Percentiles rank a stretch among this genome's conserved stretches.
Conservation (phyloP, 2,888 invertebrate genomes). For the Idaea aversata region DNA sequence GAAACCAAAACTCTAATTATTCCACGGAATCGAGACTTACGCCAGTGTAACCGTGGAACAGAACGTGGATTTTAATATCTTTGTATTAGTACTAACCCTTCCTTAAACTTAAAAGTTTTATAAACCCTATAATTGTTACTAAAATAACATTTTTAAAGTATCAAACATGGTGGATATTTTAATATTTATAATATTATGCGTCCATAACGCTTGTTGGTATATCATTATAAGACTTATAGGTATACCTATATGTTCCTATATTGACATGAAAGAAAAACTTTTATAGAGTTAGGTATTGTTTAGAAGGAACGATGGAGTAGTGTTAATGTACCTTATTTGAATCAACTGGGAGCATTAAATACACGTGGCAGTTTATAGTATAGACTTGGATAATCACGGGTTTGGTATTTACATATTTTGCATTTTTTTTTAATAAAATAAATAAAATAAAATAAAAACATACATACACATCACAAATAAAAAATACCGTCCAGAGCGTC, state of each 20-base stretch:
- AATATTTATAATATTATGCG: constrained; percentile 36
- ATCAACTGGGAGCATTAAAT: no score
- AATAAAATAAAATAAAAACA: no score
- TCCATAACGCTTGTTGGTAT: background rate
- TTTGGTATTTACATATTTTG: no score
- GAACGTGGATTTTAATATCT: constrained; percentile 1
- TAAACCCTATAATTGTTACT: constrained; percentile 45
- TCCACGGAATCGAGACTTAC: constrained; percentile 4
- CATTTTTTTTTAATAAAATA: no score
- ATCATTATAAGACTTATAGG: background rate
- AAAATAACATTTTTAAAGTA: constrained; percentile 48
- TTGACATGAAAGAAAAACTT: background rate
- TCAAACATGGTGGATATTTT: constrained; percentile 56
- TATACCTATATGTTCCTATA: background rate
- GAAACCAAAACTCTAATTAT: no score
- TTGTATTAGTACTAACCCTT: background rate
- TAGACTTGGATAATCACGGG: no score
- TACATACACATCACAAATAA: no score
- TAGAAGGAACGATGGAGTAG: background rate
- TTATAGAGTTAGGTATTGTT: background rate
- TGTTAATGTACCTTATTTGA: no score
- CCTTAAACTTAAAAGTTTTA: constrained; percentile 30
- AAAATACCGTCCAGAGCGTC: no score
- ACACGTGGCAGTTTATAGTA: no score
- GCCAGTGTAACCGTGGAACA: constrained; percentile 4